Base-by-base conservation (phyloP, 1,140 invertebrate genomes). In the Drosophila nebulosa region DNA sequence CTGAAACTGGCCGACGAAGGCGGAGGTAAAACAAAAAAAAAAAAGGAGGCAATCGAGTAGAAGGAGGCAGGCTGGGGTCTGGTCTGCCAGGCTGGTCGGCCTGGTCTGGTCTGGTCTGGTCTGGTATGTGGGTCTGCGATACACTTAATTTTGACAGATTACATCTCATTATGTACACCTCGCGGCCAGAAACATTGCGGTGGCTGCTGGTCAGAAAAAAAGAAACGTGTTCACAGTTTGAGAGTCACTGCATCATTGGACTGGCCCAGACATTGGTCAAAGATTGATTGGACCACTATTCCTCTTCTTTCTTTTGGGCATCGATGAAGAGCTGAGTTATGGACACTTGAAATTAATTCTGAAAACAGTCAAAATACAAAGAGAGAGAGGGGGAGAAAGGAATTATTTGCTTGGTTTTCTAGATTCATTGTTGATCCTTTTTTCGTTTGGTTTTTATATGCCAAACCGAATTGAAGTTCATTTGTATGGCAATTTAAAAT, bases 131-230 rank as follows among this genome's bases (percentile, higher is more conserved):
- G 81, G 71, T 69, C 64, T 46, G 73, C 75, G 83, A 88, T 88
- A 77, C 78, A 88, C 83, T 88, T 88, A 75, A 88, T 88, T 88
- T 88, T 88, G 83, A 88, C 83, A 88, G 83, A 88, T 88, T 88
- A 88, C 83, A 88, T 88, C 83, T 88, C 83, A 88, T 88, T 88
- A 88, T 79, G 75, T 88, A 79, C 83, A 88, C 84, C 83, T 88
- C 69, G 83, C 64, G 75, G 78, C 62, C 71, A 65, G 46, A 74
- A 24, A 60, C 63, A 64, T 18, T 63, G 30, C 66, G 74, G 60
- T 62, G 66, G 56, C 68, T 55, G 56, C 68, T 55, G 26, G 59
- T 52, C 39, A 58, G 10, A 32, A 32, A 32, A 32, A 9, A 32
- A 32, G 24, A 69, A 86, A 86, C 83, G 56, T 62, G 83, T 83